Base-by-base conservation (phyloP, 2,888 invertebrate genomes). In the Anodontia alba region DNA sequence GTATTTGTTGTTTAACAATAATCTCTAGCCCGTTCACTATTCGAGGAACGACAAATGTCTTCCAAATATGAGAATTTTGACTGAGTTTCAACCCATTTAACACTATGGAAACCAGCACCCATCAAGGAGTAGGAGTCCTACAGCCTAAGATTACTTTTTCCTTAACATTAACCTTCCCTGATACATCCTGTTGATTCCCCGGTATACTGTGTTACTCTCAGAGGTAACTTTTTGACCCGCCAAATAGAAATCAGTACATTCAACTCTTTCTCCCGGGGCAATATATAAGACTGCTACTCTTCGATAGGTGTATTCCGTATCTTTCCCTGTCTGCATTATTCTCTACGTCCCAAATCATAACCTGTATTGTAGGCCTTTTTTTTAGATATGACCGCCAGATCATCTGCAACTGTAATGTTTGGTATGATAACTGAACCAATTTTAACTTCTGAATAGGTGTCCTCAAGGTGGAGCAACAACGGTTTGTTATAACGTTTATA, bases 81-180 rank as follows among this genome's bases (percentile, higher is more conserved):
- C 17, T 20, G 2, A 38, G 38, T 43, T 33, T 38, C 1, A 73
- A 20, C 1, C 73, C 62, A 8, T 42, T 42, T 7, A n/a, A 12
- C 42, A 10, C 73, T 54, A 62, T 54, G 38, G 15, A 72, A 54
- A 26, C 54, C 72, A n/a, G 72, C 72, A n/a, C 72, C 38, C 23
- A 72, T 51, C 15, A 72, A 49, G 20, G 57, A 72, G 57, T 72
- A 72, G n/a, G 57, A 20, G 72, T 72, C 26, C 23, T 54, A 17
- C 72, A 26, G 12, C 57, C 72, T n/a, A 46, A 38, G 5, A 3
- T 38, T 15, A 70, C 42, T 54, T 72, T 72, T 26, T 72, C 72
- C 12, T 72, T 38, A 5, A 57, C 46, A 33, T 72, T 72, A 5
- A 57, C 57, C 17, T 54, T 72, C 1, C 72, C 54, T 12, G 49